Evolutionary conservation across 37 sponge, comb jelly and placozoan genomes (phyloP).

Genomic region (Spongilla lacustris): DNA sequence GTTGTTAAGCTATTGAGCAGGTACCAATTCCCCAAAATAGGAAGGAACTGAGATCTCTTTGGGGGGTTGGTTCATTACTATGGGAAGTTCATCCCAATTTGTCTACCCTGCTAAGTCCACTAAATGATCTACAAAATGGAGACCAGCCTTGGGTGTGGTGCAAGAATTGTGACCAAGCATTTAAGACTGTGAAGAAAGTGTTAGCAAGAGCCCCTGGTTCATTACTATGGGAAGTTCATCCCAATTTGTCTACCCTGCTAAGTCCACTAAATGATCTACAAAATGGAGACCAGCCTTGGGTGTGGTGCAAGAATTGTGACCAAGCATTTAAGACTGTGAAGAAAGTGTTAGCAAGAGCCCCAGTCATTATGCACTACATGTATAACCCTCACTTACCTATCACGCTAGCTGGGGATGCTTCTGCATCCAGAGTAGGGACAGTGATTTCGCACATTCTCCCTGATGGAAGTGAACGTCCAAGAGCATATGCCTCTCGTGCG

Average conservation of each 20-base stretch:
- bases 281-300: slow-evolving; percentile 1
- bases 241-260: slow-evolving; percentile 21
- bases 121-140: no score
- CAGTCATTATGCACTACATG: slow-evolving; percentile 37
- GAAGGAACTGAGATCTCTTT: slow-evolving; percentile 27
- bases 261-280: slow-evolving; percentile 34
- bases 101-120: no score
- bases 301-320: slow-evolving; percentile 11
- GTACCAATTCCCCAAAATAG: slow-evolving; percentile 40
- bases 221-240: no score
- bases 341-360: neutral
- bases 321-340: slow-evolving; percentile 24
- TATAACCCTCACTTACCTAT: slow-evolving; percentile 36
- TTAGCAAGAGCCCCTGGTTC: no score
- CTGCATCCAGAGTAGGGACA: slow-evolving; percentile 44
- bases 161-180: no score
- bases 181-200: no score
- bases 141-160: no score
- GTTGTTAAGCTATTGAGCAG: slow-evolving; percentile 16
- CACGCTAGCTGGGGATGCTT: slow-evolving; percentile 35
- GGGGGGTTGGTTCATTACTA: slow-evolving; percentile 38
- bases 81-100: slow-evolving; percentile 44
- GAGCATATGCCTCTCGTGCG: slow-evolving; percentile 37
- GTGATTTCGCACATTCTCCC: slow-evolving; percentile 44
- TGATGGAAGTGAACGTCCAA: slow-evolving; percentile 36